These are phyloP conservation scores for Arrhopalites spinosus DNA, from an alignment of 2,888 invertebrate genomes.

Conservation along the genomic window DNA sequence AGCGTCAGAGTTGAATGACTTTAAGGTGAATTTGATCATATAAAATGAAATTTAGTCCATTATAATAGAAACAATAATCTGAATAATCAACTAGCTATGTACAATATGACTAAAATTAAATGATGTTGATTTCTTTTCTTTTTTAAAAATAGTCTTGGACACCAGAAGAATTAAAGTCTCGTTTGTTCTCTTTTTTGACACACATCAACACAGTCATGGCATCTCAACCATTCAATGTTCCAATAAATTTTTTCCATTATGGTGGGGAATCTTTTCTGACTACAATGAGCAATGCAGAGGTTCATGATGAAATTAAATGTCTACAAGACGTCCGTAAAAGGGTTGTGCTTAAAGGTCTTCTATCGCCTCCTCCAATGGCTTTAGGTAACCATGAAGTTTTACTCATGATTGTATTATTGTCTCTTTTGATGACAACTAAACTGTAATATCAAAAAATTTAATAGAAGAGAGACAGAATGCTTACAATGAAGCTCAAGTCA, in stretches of 20 bases:
- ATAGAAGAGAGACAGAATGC: neutral
- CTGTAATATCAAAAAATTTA: no score
- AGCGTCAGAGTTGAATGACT: neutral
- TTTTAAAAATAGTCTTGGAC: neutral
- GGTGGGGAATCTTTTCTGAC: neutral
- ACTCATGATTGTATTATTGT: no score
- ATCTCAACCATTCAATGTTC: neutral
- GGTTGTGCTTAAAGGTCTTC: neutral
- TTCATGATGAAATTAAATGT: neutral
- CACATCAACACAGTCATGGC: neutral
- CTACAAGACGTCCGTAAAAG: neutral
- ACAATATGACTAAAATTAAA: no score
- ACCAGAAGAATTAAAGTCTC: neutral
- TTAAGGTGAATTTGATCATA: neutral
- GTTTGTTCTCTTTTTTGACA: neutral
- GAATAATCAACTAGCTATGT: no score
- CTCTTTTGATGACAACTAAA: no score
- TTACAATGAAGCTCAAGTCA: neutral
- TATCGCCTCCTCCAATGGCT: neutral
- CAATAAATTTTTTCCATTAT: slow-evolving; percentile 3
- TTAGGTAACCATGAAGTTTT: no score
- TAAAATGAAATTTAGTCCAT: no score
- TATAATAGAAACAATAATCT: no score
- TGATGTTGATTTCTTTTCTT: neutral
- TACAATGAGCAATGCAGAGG: neutral